Evolutionary conservation across 2,888 invertebrate species (phyloP).

Genomic region (Phania funesta): DNA sequence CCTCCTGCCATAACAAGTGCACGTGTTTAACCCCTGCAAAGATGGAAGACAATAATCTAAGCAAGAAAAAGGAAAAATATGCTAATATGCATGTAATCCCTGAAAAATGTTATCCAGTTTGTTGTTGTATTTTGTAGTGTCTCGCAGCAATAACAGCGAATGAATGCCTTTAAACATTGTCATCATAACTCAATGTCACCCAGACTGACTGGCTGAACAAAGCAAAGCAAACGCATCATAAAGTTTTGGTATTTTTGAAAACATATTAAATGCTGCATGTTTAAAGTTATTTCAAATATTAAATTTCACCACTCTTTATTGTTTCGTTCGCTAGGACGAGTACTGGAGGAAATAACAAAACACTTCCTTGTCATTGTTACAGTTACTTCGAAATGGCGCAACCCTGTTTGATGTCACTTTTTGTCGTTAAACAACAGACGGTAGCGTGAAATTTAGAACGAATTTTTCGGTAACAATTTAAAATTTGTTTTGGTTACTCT

Average conservation of each 20-base stretch:
- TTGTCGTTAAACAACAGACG: conserved; percentile 74
- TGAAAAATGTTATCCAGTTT: conserved; percentile 44
- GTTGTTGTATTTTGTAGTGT: neutral
- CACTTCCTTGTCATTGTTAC: conserved; percentile 13
- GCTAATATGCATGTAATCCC: conserved; percentile 67
- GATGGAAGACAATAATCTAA: conserved; percentile 14
- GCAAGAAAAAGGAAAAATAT: conserved; percentile 54
- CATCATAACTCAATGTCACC: conserved; percentile 65
- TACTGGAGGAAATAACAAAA: conserved; percentile 24
- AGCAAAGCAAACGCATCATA: conserved; percentile 42
- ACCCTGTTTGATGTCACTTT: conserved; percentile 44
- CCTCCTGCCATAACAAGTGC: conserved; percentile 36
- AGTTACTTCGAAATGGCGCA: conserved; percentile 24
- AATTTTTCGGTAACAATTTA: conserved; percentile 69
- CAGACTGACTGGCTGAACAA: conserved; percentile 10
- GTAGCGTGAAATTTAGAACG: conserved; percentile 78
- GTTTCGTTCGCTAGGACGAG: no score
- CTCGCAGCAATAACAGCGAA: neutral
- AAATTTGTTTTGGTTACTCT: conserved; percentile 56
- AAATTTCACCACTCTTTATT: conserved; percentile 58
- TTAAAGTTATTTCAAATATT: conserved; percentile 65
- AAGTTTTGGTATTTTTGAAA: conserved; percentile 63
- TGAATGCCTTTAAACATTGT: conserved; percentile 20
- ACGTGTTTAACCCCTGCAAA: conserved; percentile 50
- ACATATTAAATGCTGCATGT: conserved; percentile 25